Evolutionary conservation across 2,113 vertebrate genomes (phyloP).

Genomic region (Trematomus loennbergii): DNA sequence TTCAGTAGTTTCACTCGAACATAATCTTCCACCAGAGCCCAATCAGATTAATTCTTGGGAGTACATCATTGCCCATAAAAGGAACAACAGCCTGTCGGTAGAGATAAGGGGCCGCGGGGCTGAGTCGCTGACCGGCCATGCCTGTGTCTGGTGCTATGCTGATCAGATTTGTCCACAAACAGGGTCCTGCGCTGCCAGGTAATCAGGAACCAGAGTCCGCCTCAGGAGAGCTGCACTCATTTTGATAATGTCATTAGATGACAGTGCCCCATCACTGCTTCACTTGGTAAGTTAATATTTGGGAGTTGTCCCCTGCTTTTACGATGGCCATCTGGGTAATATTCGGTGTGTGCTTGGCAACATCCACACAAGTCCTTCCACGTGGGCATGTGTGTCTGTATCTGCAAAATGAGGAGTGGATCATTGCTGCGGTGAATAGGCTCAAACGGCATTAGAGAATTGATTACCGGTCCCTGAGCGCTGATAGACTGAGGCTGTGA

Average conservation of each 20-base stretch:
- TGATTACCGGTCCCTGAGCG: constrained; percentile 83
- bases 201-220: constrained; percentile 78
- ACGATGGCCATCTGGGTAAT: constrained; percentile 69
- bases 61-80: constrained; percentile 56
- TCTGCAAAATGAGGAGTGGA: constrained; percentile 44
- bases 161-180: constrained; percentile 78
- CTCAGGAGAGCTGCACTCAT: constrained; percentile 73
- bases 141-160: constrained; percentile 76
- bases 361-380: constrained; percentile 14
- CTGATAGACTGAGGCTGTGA: constrained; percentile 78
- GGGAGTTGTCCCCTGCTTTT: constrained; percentile 62
- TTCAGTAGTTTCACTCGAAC: constrained; percentile 28
- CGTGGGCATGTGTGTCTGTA: constrained; percentile 8
- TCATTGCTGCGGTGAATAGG: constrained; percentile 67
- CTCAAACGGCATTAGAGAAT: constrained; percentile 83
- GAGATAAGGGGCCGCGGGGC: constrained; percentile 67
- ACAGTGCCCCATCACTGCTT: constrained; percentile 65
- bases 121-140: constrained; percentile 67
- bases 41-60: constrained; percentile 67
- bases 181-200: constrained; percentile 59
- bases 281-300: constrained; percentile 75
- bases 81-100: constrained; percentile 45
- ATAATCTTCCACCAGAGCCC: constrained; percentile 52
- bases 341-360: constrained; percentile 22
- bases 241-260: constrained; percentile 80